phyloP scores from a whole-genome alignment of 2,888 invertebrate genomes.

The Cerastis leucographa region DNA sequence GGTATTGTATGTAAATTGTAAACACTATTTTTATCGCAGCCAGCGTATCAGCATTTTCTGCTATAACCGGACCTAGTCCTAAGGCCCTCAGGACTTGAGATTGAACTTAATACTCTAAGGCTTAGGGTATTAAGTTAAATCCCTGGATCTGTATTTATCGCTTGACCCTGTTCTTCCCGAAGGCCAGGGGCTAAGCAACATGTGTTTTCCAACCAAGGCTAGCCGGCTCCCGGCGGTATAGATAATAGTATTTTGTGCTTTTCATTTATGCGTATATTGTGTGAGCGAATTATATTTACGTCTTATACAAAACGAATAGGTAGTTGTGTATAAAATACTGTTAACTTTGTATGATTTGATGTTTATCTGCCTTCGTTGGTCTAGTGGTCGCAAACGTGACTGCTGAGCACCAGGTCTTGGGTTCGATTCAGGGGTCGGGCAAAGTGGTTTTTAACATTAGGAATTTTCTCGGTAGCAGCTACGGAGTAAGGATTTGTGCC shows the following conservation, averaged over 20 bases:
- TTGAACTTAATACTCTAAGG: too few species aligned
- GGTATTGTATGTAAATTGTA: not conserved
- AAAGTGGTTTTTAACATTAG: too few species aligned
- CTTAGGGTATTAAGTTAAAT: conserved; percentile 28
- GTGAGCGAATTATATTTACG: conserved; percentile 1
- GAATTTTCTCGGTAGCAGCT: too few species aligned
- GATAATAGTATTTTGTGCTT: conserved; percentile 31
- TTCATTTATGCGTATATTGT: conserved; percentile 1
- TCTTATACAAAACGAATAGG: not conserved
- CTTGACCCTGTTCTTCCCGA: conserved; percentile 28
- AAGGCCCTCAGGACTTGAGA: not conserved
- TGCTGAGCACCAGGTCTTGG: too few species aligned
- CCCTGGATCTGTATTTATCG: conserved; percentile 21
- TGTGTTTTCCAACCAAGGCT: conserved; percentile 49
- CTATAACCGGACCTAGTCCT: not conserved
- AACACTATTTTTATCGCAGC: not conserved
- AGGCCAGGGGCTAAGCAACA: conserved; percentile 48
- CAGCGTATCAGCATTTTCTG: not conserved
- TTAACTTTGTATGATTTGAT: not conserved
- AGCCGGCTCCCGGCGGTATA: conserved; percentile 27
- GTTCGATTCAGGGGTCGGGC: too few species aligned
- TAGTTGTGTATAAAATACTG: not conserved
- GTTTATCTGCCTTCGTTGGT: too few species aligned
- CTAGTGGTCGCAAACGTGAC: too few species aligned
- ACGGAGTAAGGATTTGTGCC: too few species aligned